phyloP scores from a whole-genome alignment of 2,888 invertebrate genomes.

The Acrobasis repandana region DNA sequence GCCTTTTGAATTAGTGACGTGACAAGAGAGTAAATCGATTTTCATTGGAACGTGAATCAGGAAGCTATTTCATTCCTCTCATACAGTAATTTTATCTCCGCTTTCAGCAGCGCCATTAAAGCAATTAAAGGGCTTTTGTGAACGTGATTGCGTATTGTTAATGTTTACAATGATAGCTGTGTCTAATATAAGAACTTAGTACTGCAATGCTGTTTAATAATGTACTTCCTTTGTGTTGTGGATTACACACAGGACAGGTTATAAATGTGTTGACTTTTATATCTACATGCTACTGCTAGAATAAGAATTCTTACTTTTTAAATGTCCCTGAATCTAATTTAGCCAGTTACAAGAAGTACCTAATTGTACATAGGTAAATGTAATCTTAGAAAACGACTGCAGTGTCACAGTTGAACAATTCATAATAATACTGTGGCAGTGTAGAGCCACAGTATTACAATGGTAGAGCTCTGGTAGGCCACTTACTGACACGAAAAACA shows the following conservation, averaged over 20 bases:
- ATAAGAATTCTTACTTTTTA: too few species aligned
- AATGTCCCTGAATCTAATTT: too few species aligned
- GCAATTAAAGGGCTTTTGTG: conserved; percentile 37
- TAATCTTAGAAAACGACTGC: too few species aligned
- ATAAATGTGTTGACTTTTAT: too few species aligned
- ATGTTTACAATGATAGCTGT: background rate
- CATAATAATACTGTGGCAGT: too few species aligned
- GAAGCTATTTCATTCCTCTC: conserved; percentile 18
- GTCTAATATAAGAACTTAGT: background rate
- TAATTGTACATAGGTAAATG: too few species aligned
- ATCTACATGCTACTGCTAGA: too few species aligned
- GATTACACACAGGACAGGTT: background rate
- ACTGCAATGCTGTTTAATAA: background rate
- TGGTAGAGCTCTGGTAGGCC: too few species aligned
- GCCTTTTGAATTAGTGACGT: conserved; percentile 20
- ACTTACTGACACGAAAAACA: too few species aligned
- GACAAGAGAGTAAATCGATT: conserved; percentile 16
- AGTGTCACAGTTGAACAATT: too few species aligned
- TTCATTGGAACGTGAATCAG: conserved; percentile 18
- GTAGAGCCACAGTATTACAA: too few species aligned
- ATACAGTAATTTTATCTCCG: conserved; percentile 18
- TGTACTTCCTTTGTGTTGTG: background rate
- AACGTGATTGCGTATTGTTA: conserved; percentile 15
- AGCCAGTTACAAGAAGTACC: too few species aligned
- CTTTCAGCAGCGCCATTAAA: conserved; percentile 31